A percentile compares a stretch with the other conserved stretches of the same genome.
Evolutionary conservation across 2,113 vertebrate species (phyloP).

Genomic region (Ahaetulla prasina): DNA sequence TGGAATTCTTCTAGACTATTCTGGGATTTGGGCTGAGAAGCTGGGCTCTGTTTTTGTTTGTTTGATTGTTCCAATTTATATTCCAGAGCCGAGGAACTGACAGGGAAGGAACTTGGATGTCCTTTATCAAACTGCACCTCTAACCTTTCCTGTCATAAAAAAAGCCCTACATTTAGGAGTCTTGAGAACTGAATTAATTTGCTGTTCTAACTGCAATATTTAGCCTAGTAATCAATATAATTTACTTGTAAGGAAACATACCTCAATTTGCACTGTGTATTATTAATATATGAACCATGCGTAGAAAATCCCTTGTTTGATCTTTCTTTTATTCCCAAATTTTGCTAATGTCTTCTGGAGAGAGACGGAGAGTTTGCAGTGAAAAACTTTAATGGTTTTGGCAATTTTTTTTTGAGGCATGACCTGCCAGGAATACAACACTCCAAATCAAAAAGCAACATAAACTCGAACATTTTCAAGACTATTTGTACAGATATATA

Average conservation of each 20-base stretch:
- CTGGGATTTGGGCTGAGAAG: not conserved
- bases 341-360: conserved; percentile 16
- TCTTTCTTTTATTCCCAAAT: conserved; percentile 3
- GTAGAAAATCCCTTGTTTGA: conserved; percentile 15
- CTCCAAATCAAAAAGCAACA: conserved; percentile 4
- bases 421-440: not conserved
- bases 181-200: not conserved
- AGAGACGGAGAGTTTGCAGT: conserved; percentile 11
- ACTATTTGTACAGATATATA: conserved; percentile 36
- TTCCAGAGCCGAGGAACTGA: not conserved
- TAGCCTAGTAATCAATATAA: not conserved
- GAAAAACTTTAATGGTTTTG: conserved; percentile 6
- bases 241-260: not conserved
- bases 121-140: not conserved
- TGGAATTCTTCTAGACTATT: not conserved
- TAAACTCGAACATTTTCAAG: not conserved
- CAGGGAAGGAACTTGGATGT: not conserved
- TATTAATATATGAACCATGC: not conserved
- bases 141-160: not conserved
- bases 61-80: not conserved
- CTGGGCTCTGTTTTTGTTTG: not conserved
- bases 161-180: not conserved
- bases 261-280: not conserved
- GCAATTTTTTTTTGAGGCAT: conserved; percentile 3
- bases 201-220: not conserved